Conservation (phyloP, 2,888 invertebrate genomes). For the Hedya salicella region DNA sequence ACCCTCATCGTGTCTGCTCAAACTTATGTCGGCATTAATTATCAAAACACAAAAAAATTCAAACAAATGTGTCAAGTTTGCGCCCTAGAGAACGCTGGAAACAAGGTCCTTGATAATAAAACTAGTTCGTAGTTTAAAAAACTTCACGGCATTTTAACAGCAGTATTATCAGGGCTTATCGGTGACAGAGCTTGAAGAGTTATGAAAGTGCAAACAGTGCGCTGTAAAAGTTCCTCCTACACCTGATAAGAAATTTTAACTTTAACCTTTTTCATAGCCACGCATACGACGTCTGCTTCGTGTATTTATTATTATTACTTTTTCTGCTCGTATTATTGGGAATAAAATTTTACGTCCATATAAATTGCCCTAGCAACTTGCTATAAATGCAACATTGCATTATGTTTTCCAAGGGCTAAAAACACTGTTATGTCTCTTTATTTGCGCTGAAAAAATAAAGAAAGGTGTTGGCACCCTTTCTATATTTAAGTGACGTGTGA, state of each 20-base stretch:
- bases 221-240: constrained; percentile 59
- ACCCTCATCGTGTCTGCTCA: neutral
- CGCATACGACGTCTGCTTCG: neutral
- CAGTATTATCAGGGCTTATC: constrained; percentile 1
- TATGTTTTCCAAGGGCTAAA: neutral
- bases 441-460: neutral
- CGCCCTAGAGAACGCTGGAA: neutral
- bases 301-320: constrained; percentile 17
- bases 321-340: constrained; percentile 1
- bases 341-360: constrained; percentile 7
- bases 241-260: constrained; percentile 55
- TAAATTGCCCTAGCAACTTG: constrained; percentile 5
- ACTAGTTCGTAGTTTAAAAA: constrained; percentile 16
- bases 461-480: neutral
- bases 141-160: constrained; percentile 18
- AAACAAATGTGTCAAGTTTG: neutral
- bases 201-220: constrained; percentile 65
- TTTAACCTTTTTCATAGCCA: constrained; percentile 31
- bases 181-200: constrained; percentile 53
- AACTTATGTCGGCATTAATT: neutral
- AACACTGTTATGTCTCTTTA: neutral
- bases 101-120: constrained; percentile 3
- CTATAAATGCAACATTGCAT: neutral
- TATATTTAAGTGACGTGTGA: neutral
- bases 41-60: neutral